Percentiles rank a stretch among this genome's conserved stretches.
phyloP scores from a whole-genome alignment of 2,797 vertebrate species.

The Thunnus albacares region DNA sequence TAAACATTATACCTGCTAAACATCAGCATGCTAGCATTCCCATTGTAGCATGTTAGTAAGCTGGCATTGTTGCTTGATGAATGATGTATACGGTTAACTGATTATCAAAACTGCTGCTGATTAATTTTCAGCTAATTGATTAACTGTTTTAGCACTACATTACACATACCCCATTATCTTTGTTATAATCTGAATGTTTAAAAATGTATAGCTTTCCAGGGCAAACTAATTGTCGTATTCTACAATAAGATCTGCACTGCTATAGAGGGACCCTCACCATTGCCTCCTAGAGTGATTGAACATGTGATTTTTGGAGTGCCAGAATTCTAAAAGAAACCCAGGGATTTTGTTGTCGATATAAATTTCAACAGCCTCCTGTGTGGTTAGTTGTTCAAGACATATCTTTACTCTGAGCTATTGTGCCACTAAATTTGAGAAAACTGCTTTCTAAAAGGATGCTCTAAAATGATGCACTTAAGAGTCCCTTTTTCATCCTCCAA shows the following conservation, averaged over 20 bases:
- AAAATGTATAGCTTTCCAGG: not conserved
- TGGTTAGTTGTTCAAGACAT: conserved; percentile 41
- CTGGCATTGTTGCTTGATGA: not conserved
- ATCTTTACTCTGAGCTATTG: conserved; percentile 30
- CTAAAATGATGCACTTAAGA: conserved; percentile 60
- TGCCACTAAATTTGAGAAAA: conserved; percentile 41
- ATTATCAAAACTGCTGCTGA: not conserved
- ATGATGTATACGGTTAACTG: not conserved
- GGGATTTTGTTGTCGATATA: conserved; percentile 43
- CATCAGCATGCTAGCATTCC: too few species aligned
- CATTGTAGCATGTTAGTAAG: too few species aligned
- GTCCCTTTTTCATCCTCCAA: conserved; percentile 12
- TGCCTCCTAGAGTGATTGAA: conserved; percentile 45
- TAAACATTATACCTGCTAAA: too few species aligned
- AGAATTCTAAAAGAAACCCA: conserved; percentile 45
- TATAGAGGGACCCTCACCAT: not conserved
- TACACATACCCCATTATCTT: not conserved
- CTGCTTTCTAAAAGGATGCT: conserved; percentile 50
- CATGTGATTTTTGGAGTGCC: conserved; percentile 44
- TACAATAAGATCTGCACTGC: not conserved
- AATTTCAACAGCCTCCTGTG: conserved; percentile 23
- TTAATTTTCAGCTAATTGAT: too few species aligned
- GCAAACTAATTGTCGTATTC: not conserved
- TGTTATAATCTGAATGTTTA: not conserved
- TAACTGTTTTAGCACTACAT: too few species aligned